Base-by-base conservation (phyloP, 2,797 vertebrate genomes). In the Poecilia gillii region DNA sequence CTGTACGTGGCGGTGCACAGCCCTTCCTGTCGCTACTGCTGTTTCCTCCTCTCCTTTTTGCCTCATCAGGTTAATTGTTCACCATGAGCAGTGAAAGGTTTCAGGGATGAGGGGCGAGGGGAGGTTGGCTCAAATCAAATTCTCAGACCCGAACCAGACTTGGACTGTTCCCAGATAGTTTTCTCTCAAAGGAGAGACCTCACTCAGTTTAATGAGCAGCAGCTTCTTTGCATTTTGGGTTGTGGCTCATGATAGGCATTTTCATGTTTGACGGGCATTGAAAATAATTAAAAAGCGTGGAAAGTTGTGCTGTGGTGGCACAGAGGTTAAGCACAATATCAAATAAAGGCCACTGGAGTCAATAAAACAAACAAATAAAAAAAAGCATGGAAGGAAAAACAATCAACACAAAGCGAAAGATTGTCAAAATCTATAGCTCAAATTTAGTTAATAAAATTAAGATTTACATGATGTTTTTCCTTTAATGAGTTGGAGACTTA, bases 11-110 rank as follows among this genome's bases (percentile, higher is more conserved):
- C 96, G 96, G 97, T 91, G 90, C 93, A 96, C 89, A 92, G 90
- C 93, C 90, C 95, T 97, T 98, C 97, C 97, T 97, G 90, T 95
- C 93, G 91, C 92, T 90, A 95, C 90, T 94, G 94, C 90, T 74
- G 89, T 96, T 97, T 97, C 96, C 96, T 96, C 92, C 94, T 90
- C 85, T 85, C 92, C 90, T 91, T 92, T 94, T 90, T 90, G 88
- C 89, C 94, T 93, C 94, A 90, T 93, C 94, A 94, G 89, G 77
- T 88, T 92, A 92, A 96, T 97, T 97, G 96, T 96, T 97, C 94
- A 77, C 91, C 84, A 87, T 81, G 76, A 90, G 92, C 86, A 79
- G 91, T 85, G 72, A 75, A 82, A 75, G 72, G 36, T 82, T 79
- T 83, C 25, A 53, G 79, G 81, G 87, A 81, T 75, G 45, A 36